These are phyloP conservation scores for Callimorpha dominula DNA, from an alignment of 2,888 invertebrate genomes.

Conservation along the genomic window DNA sequence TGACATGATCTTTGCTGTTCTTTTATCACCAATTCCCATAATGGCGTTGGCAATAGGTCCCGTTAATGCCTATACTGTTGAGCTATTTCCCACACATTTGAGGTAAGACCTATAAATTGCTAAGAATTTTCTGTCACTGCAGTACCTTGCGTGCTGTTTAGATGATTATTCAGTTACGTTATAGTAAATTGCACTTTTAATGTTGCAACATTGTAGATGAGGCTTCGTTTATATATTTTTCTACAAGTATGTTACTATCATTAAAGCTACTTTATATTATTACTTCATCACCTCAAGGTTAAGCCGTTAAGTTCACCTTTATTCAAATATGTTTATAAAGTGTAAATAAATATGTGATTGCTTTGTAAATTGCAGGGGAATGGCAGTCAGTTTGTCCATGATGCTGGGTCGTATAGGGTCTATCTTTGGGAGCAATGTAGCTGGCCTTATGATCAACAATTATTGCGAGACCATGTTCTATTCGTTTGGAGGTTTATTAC, in stretches of 20 bases:
- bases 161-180: no score
- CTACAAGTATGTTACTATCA: background rate
- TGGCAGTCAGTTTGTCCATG: conserved; percentile 88
- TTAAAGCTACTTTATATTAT: no score
- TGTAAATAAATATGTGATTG: no score
- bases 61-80: conserved; percentile 77
- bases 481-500: conserved; percentile 82
- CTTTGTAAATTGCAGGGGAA: conserved; percentile 76
- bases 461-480: conserved; percentile 88
- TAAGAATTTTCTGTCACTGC: background rate
- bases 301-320: no score
- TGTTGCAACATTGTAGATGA: no score
- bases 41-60: conserved; percentile 75
- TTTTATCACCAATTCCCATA: conserved; percentile 72
- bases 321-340: no score
- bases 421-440: conserved; percentile 87
- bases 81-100: conserved; percentile 80
- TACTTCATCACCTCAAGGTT: no score
- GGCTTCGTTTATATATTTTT: background rate
- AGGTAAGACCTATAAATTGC: conserved; percentile 64
- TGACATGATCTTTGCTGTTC: conserved; percentile 70
- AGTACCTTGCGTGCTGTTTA: background rate
- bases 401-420: conserved; percentile 88
- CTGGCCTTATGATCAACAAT: conserved; percentile 87
- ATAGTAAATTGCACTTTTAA: no score